Evolutionary conservation across 2,888 invertebrate genomes (phyloP).

Genomic region (Macaria liturata): DNA sequence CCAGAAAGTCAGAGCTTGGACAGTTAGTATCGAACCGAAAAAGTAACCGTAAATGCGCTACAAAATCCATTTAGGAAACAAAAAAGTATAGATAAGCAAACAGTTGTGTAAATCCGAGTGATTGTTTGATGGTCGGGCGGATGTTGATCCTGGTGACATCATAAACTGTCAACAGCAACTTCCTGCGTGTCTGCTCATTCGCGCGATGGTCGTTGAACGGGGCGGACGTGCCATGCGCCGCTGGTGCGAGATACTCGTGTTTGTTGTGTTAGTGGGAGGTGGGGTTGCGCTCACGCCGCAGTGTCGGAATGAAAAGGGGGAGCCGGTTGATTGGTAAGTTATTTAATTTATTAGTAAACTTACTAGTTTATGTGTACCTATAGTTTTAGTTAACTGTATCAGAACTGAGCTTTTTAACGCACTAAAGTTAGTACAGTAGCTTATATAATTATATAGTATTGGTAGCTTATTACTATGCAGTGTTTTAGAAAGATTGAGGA

Average conservation of each 20-base stretch:
- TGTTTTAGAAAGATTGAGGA: no score
- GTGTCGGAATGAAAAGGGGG: slow-evolving; percentile 85
- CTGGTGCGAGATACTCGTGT: slow-evolving; percentile 41
- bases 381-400: no score
- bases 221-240: slow-evolving; percentile 54
- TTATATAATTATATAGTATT: no score
- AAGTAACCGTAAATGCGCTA: no score
- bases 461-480: no score
- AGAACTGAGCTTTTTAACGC: no score
- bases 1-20: no score
- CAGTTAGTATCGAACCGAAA: no score
- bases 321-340: slow-evolving; percentile 88
- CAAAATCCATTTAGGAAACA: no score
- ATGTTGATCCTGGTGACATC: slow-evolving; percentile 56
- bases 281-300: slow-evolving; percentile 64
- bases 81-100: slow-evolving; percentile 15
- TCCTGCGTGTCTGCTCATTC: slow-evolving; percentile 65
- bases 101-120: slow-evolving; percentile 59
- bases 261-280: slow-evolving; percentile 48
- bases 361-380: no score
- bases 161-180: slow-evolving; percentile 50
- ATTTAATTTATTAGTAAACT: no score
- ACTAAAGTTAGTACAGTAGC: no score
- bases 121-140: slow-evolving; percentile 59
- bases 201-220: slow-evolving; percentile 40